Evolutionary conservation across 2,888 invertebrate species (phyloP).

Genomic region (Parapristionchus giblindavisi): DNA sequence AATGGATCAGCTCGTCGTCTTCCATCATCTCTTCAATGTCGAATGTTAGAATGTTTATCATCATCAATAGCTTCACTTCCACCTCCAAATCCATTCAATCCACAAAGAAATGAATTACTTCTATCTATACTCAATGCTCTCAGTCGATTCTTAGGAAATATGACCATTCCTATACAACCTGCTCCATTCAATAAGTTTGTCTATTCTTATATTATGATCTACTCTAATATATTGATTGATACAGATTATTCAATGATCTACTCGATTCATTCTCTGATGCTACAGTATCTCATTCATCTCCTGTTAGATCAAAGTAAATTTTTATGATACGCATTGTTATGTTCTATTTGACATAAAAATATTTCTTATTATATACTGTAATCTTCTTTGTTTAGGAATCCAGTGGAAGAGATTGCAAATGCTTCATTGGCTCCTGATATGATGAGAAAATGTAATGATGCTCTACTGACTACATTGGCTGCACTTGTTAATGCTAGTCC

Average conservation of each 20-base stretch:
- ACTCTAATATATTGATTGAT: background rate
- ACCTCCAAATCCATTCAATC: slow-evolving; percentile 5
- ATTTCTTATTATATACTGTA: background rate
- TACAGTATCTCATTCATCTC: slow-evolving; percentile 29
- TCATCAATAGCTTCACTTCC: slow-evolving; percentile 17
- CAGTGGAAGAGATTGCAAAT: slow-evolving; percentile 35
- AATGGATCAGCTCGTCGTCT: slow-evolving; percentile 40
- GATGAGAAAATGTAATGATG: slow-evolving; percentile 41
- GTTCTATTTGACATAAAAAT: background rate
- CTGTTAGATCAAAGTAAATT: slow-evolving; percentile 28
- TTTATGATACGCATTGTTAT: background rate
- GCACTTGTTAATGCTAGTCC: slow-evolving; percentile 44
- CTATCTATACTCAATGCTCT: slow-evolving; percentile 41
- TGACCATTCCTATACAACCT: slow-evolving; percentile 41
- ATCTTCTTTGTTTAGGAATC: slow-evolving; percentile 30
- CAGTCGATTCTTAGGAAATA: slow-evolving; percentile 40
- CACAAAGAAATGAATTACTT: slow-evolving; percentile 35
- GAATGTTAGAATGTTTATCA: slow-evolving; percentile 30
- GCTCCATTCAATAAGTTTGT: slow-evolving; percentile 44
- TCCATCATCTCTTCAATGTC: slow-evolving; percentile 34
- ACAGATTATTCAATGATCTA: slow-evolving; percentile 37
- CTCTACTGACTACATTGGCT: slow-evolving; percentile 42
- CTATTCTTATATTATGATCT: background rate
- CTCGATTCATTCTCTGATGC: slow-evolving; percentile 29
- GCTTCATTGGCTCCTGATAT: slow-evolving; percentile 34